A percentile compares a stretch with the other conserved stretches of the same genome.
These are phyloP conservation scores for Phycodurus eques DNA, from an alignment of 2,113 vertebrate species.

Conservation along the genomic window DNA sequence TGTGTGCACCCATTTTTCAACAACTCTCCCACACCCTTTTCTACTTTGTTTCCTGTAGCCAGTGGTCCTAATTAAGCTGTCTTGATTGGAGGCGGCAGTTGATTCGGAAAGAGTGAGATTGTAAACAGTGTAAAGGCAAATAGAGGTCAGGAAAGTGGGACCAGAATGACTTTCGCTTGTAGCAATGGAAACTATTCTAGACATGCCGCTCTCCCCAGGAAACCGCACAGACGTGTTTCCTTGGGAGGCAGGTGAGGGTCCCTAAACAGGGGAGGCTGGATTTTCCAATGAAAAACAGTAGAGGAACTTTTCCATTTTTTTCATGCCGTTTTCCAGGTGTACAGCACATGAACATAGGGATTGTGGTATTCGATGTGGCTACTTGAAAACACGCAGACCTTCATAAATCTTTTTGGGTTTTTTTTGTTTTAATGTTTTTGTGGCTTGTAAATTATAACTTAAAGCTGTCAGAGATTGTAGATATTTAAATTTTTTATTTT, in stretches of 20 bases:
- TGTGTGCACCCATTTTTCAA: slow-evolving; percentile 39
- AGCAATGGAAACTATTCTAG: slow-evolving; percentile 46
- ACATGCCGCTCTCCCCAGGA: slow-evolving; percentile 44
- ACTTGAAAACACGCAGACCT: slow-evolving; percentile 29
- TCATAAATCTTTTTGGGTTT: slow-evolving; percentile 42
- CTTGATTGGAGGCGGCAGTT: slow-evolving; percentile 48
- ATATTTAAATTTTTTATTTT: slow-evolving; percentile 36
- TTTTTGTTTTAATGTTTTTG: slow-evolving; percentile 52
- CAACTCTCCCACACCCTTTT: slow-evolving; percentile 33
- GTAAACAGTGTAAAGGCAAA: slow-evolving; percentile 47
- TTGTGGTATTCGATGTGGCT: slow-evolving; percentile 23
- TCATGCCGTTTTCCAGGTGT: slow-evolving; percentile 10
- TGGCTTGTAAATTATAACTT: slow-evolving; percentile 50
- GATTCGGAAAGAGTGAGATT: slow-evolving; percentile 46
- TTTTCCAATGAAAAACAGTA: slow-evolving; percentile 44
- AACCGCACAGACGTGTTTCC: slow-evolving; percentile 44
- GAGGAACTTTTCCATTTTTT: slow-evolving; percentile 21
- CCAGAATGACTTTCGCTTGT: slow-evolving; percentile 25
- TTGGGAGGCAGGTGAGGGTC: slow-evolving; percentile 40
- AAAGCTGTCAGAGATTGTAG: slow-evolving; percentile 40
- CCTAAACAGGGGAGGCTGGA: slow-evolving; percentile 33
- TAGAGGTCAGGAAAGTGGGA: slow-evolving; percentile 41
- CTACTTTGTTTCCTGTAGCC: slow-evolving; percentile 27
- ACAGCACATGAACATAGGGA: slow-evolving; percentile 17
- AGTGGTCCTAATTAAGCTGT: slow-evolving; percentile 43